Evolutionary conservation across 53 echinoderm and acorn worm genomes (phyloP).

Genomic region (Holothuria leucospilota): DNA sequence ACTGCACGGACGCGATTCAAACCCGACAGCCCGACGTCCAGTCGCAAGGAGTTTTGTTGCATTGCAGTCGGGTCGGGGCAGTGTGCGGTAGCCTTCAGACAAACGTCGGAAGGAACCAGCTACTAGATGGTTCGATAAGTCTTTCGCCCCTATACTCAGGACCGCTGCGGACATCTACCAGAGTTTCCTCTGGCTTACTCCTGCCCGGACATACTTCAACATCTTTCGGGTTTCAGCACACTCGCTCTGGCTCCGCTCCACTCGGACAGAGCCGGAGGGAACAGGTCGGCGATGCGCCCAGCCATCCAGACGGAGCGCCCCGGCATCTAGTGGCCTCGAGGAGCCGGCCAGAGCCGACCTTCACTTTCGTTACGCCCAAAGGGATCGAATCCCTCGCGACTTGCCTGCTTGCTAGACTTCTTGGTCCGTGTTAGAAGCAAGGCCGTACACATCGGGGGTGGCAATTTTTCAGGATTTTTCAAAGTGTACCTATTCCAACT

Average conservation of each 20-base stretch:
- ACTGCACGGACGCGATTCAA: too few relatives aligned
- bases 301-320: conserved; percentile 13
- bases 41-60: too few relatives aligned
- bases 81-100: too few relatives aligned
- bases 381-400: conserved; percentile 20
- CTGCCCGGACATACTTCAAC: conserved; percentile 68
- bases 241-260: too few relatives aligned
- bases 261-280: conserved; percentile 15
- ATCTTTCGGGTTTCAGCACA: too few relatives aligned
- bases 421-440: too few relatives aligned
- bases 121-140: conserved; percentile 84
- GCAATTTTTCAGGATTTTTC: too few relatives aligned
- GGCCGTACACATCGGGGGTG: too few relatives aligned
- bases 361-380: conserved; percentile 81
- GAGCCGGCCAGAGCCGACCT: conserved; percentile 7
- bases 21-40: too few relatives aligned
- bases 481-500: too few relatives aligned
- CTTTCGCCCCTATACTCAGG: conserved; percentile 93
- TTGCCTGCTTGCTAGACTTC: too few relatives aligned
- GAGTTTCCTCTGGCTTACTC: conserved; percentile 89
- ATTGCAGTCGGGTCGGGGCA: too few relatives aligned
- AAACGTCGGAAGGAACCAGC: conserved; percentile 54
- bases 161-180: conserved; percentile 91
- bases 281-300: conserved; percentile 74
- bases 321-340: conserved; percentile 65